Percentiles rank a stretch among this genome's conserved stretches.
phyloP scores from a whole-genome alignment of 1,140 invertebrate genomes.

The Harlomillsia oculata region DNA sequence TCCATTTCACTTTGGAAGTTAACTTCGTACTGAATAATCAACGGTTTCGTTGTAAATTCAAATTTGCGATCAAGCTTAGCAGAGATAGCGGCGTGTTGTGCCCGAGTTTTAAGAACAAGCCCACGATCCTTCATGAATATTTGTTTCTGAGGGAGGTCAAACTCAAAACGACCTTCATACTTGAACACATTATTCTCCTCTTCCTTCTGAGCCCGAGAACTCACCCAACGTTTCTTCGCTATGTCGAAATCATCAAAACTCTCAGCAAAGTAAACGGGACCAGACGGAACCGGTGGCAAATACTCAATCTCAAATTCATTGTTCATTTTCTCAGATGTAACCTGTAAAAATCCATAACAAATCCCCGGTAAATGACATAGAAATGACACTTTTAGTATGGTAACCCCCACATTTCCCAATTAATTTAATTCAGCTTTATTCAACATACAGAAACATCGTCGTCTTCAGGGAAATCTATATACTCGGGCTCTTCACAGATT shows the following conservation, averaged over 20 bases:
- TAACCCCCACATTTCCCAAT: too few relatives aligned
- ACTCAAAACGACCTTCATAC: constrained; percentile 78
- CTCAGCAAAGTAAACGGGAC: constrained; percentile 67
- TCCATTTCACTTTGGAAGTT: constrained; percentile 86
- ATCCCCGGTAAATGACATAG: too few relatives aligned
- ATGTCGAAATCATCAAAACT: constrained; percentile 71
- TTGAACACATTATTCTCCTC: constrained; percentile 81
- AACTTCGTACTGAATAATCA: constrained; percentile 89
- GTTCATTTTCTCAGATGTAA: not conserved
- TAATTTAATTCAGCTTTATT: too few relatives aligned
- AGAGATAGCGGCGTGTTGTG: constrained; percentile 91
- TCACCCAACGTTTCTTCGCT: constrained; percentile 72
- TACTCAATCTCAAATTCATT: constrained; percentile 35
- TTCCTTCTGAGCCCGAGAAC: constrained; percentile 88
- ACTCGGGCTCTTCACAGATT: too few relatives aligned
- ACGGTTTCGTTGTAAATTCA: constrained; percentile 71
- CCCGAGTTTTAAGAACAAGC: constrained; percentile 85
- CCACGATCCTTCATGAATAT: constrained; percentile 74
- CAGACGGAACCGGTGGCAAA: constrained; percentile 40
- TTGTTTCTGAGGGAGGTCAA: constrained; percentile 68
- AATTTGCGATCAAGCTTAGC: constrained; percentile 70
- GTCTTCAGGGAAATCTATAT: not conserved
- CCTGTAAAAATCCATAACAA: too few relatives aligned
- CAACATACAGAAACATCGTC: not conserved
- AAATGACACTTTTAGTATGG: too few relatives aligned